Percentiles rank a stretch among this genome's conserved stretches.
These are phyloP conservation scores for Griposia aprilina DNA, from an alignment of 2,888 invertebrate genomes.

Conservation along the genomic window DNA sequence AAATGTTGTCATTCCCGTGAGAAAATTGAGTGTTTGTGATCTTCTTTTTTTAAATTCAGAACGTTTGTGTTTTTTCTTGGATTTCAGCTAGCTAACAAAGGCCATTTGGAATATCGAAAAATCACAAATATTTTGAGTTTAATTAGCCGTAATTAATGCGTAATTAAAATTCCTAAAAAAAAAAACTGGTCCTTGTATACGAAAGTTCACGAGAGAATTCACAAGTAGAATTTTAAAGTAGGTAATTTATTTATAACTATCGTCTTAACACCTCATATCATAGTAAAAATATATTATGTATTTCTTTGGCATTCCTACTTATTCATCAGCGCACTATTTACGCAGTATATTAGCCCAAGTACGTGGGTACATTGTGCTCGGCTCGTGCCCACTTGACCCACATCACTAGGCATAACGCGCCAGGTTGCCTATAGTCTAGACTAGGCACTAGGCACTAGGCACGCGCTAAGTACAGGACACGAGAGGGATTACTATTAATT, in stretches of 20 bases:
- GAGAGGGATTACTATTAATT: conserved; percentile 30
- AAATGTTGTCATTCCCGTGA: conserved; percentile 63
- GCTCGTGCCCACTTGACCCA: conserved; percentile 63
- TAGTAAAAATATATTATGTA: background rate
- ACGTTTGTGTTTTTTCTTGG: conserved; percentile 28
- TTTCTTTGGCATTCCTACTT: background rate
- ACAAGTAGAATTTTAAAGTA: background rate
- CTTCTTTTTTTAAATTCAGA: conserved; percentile 32
- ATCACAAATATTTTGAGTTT: conserved; percentile 28
- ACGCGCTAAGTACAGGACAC: conserved; percentile 34
- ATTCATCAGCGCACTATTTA: background rate
- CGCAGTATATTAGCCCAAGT: conserved; percentile 9
- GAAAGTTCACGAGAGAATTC: conserved; percentile 18
- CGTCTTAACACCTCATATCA: background rate
- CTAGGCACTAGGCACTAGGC: conserved; percentile 52
- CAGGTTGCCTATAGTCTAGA: conserved; percentile 47
- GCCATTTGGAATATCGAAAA: conserved; percentile 16
- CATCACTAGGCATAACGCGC: conserved; percentile 52
- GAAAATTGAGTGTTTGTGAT: conserved; percentile 51
- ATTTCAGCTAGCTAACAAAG: conserved; percentile 22
- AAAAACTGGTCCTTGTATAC: background rate
- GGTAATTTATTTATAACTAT: background rate
- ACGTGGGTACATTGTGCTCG: conserved; percentile 45
- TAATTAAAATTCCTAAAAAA: conserved; percentile 29
- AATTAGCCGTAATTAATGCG: conserved; percentile 23